Evolutionary conservation across 2,113 vertebrate genomes (phyloP).

Genomic region (Cyanoliseus patagonus): DNA sequence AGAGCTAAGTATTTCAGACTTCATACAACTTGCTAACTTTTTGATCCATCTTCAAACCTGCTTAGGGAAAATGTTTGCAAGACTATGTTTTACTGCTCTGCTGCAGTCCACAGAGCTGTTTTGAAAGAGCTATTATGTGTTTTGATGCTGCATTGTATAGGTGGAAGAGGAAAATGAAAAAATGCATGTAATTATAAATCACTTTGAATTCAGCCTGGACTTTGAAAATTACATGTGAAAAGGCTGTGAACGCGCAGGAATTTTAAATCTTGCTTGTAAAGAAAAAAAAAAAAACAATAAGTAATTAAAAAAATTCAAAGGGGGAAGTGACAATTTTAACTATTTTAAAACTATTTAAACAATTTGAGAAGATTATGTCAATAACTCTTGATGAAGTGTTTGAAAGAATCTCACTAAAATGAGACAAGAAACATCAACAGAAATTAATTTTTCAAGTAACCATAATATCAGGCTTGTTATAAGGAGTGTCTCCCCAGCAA

Average conservation of each 20-base stretch:
- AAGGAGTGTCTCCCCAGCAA: not conserved
- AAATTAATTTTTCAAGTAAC: constrained; percentile 6
- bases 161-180: not conserved
- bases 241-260: not conserved
- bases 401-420: not conserved
- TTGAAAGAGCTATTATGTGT: not conserved
- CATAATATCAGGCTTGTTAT: not conserved
- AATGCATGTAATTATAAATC: not conserved
- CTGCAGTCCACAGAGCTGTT: not conserved
- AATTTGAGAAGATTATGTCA: not conserved
- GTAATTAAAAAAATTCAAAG: not conserved
- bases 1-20: not conserved
- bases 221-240: not conserved
- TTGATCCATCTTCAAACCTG: not conserved
- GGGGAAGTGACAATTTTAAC: not conserved
- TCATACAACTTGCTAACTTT: not conserved
- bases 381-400: not conserved
- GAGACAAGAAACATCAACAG: not conserved
- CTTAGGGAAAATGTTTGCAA: not conserved
- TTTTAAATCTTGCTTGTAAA: not conserved
- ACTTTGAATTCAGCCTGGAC: constrained; percentile 7
- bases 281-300: not conserved
- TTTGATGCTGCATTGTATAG: not conserved
- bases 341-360: not conserved
- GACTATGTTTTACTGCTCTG: not conserved